Base-by-base conservation (phyloP, 30 jellyfish, hydroid and myxozoan species). In the Calvadosia cruxmelitensis region DNA sequence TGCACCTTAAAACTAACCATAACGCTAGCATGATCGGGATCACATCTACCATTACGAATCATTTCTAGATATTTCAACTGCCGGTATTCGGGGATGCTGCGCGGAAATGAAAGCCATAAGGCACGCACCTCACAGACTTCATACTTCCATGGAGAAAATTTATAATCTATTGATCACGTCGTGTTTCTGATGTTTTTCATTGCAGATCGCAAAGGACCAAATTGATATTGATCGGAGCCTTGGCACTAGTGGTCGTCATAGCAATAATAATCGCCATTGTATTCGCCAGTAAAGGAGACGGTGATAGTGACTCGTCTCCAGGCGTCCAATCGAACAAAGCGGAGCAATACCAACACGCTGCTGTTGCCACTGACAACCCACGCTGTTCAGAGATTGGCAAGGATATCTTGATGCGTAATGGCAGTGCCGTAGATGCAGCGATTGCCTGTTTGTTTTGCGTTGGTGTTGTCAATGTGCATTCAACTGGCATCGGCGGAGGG, bases 401-500 rank as follows among this genome's bases (percentile, higher is more conserved):
- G 57, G 91, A 57, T 80, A 7, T 50, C 29, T 27, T 1, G 52
- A 5, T 13, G 33, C 24, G 13, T 15, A 5, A 25, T 30, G 33
- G 24, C 0, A 24, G 35, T 30, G 49, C 72, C 29, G 34, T 15
- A 3, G 72, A 24, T 25, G 33, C 28, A 31, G 27, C 71, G 31
- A 33, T 31, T 10, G 12, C 34, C n/a, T 67, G 72, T 34, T 5
- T 16, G 16, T 10, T 20, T n/a, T 30, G 33, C 35, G 71, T 67
- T 7, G 20, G 31, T 71, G 31, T 67, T n/a, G 28, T 32, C 20
- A 31, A 7, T 7, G 31, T n/a, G n/a, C n/a, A 3, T 27, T 7
- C 93, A 24, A 52, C 92, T n/a, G 96, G 96, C n/a, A 69, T 86
- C 25, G 96, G 96, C 27, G 96, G 96, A 3, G 96, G 96, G 2